A percentile compares a stretch with the other conserved stretches of the same genome.
These are phyloP conservation scores for Carlito syrichta DNA, from an alignment of 2,113 vertebrate genomes.

Conservation along the genomic window DNA sequence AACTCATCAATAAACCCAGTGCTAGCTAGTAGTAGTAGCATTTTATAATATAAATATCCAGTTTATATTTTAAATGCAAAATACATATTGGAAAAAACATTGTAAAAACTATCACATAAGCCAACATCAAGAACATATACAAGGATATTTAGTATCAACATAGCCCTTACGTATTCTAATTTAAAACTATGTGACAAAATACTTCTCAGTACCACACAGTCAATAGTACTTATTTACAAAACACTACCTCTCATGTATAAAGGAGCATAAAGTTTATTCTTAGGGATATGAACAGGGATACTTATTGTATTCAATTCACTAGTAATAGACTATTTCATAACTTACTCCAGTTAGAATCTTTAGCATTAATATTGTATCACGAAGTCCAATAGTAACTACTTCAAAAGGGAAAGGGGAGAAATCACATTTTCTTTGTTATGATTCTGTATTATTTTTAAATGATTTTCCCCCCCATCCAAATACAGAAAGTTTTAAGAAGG, in stretches of 20 bases:
- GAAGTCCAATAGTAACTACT: slow-evolving; percentile 8
- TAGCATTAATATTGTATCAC: background rate
- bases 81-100: background rate
- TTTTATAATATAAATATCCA: background rate
- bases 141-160: background rate
- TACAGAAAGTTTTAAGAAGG: background rate
- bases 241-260: background rate
- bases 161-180: background rate
- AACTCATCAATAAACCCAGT: background rate
- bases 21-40: background rate
- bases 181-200: slow-evolving; percentile 3
- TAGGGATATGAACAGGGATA: background rate
- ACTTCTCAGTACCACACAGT: background rate
- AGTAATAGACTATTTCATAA: slow-evolving; percentile 30
- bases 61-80: slow-evolving; percentile 30
- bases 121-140: background rate
- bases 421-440: background rate
- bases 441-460: background rate
- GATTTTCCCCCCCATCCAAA: background rate
- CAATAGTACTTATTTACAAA: background rate
- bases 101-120: background rate
- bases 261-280: background rate
- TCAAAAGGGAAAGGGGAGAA: background rate
- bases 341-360: background rate
- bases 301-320: slow-evolving; percentile 14